phyloP scores from a whole-genome alignment of 2,797 vertebrate species.

The Sphaeramia orbicularis region DNA sequence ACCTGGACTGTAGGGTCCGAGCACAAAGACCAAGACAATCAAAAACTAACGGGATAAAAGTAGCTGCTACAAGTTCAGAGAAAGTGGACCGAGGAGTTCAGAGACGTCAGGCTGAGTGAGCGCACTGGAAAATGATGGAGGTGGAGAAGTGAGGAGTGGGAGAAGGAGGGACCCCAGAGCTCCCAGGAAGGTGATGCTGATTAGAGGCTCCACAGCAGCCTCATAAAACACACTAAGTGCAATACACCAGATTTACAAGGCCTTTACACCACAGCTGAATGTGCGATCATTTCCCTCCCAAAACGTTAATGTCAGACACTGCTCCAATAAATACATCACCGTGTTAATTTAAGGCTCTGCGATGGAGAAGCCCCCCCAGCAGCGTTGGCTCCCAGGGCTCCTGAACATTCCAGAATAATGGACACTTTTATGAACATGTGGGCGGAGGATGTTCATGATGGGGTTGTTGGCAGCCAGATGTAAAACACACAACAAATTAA shows the following conservation, averaged over 20 bases:
- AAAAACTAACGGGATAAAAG: conserved; percentile 25
- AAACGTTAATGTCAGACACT: conserved; percentile 75
- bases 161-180: conserved; percentile 30
- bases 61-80: conserved; percentile 11
- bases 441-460: conserved; percentile 45
- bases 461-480: conserved; percentile 11
- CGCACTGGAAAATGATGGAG: conserved; percentile 46
- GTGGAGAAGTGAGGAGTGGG: conserved; percentile 44
- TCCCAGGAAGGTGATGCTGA: conserved; percentile 56
- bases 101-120: conserved; percentile 23
- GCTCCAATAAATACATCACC: conserved; percentile 72
- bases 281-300: conserved; percentile 74
- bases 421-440: conserved; percentile 65
- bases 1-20: no score
- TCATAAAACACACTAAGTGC: conserved; percentile 76
- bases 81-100: conserved; percentile 25
- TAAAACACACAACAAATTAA: conserved; percentile 50
- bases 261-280: conserved; percentile 70
- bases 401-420: conserved; percentile 61
- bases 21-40: no score
- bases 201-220: conserved; percentile 52
- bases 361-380: conserved; percentile 49
- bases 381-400: conserved; percentile 69
- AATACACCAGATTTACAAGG: conserved; percentile 75
- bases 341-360: conserved; percentile 72